Evolutionary conservation across 2,888 invertebrate species (phyloP).

Genomic region (Limnephilus marmoratus): DNA sequence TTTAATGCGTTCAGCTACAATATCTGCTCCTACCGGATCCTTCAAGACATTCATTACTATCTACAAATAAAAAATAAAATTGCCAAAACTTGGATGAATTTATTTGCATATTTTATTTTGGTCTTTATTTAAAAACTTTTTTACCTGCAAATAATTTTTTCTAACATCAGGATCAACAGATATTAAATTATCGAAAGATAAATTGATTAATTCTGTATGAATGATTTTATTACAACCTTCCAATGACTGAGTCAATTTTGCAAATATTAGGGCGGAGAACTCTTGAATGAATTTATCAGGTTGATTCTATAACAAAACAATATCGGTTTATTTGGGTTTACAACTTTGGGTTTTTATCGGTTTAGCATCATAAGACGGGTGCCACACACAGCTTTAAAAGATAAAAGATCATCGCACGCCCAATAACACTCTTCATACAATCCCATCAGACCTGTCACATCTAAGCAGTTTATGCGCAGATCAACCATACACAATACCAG

Average conservation of each 20-base stretch:
- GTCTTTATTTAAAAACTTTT: not conserved
- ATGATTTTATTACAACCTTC: constrained; percentile 49
- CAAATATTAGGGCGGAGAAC: constrained; percentile 40
- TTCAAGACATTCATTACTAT: constrained; percentile 72
- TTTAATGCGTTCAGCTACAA: constrained; percentile 75
- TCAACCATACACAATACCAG: too few relatives aligned
- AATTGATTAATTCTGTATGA: constrained; percentile 24
- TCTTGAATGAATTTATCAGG: constrained; percentile 54
- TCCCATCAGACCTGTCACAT: too few relatives aligned
- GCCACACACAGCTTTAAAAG: too few relatives aligned
- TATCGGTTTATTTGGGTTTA: too few relatives aligned
- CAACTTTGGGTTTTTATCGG: too few relatives aligned
- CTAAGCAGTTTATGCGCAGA: too few relatives aligned
- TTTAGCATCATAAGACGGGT: too few relatives aligned
- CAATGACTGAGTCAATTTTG: constrained; percentile 34
- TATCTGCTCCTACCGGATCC: constrained; percentile 74
- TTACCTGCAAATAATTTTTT: constrained; percentile 77
- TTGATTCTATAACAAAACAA: constrained; percentile 24
- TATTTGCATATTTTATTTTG: not conserved
- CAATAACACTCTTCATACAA: too few relatives aligned
- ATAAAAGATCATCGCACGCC: too few relatives aligned
- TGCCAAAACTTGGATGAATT: not conserved
- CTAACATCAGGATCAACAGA: constrained; percentile 77
- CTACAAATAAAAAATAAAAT: not conserved
- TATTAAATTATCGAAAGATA: constrained; percentile 30